Base-by-base conservation (phyloP, 1,140 invertebrate species). In the Tetragonula clypearis region DNA sequence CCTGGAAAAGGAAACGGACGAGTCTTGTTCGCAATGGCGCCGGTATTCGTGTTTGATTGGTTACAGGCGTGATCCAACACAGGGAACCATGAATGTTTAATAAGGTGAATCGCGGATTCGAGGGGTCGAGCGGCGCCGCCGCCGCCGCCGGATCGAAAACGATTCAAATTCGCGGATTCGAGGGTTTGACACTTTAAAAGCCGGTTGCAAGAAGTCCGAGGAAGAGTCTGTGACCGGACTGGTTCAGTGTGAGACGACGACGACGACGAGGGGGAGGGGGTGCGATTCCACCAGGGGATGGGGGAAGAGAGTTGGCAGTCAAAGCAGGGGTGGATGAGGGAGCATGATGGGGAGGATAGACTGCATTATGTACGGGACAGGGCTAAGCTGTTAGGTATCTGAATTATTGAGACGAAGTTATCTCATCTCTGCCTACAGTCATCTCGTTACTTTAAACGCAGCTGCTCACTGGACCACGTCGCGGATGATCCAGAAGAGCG, bases 301-400 rank as follows among this genome's bases (percentile, higher is more conserved):
- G 35, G 11, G 73, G 73, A 55, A 66, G 68, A 78, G 85, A 84
- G 87, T 82, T 75, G 86, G 83, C 80, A 90, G 89, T 90, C 89
- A 90, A 90, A 90, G 86, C 80, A 83, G 77, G 82, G 80, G 73
- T 23, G 79, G 66, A 76, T 60, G 86, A 82, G 76, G 84, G 74
- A 86, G 82, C 87, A 85, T 89, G 90, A 91, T 78, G 92, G 90
- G 88, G 92, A 89, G 91, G 88, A 91, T 90, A 90, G 92, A 91
- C 94, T 94, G 89, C 94, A 95, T 95, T 94, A 95, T 95, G 93
- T 93, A 95, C 92, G 92, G 93, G 93, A 94, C 94, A 95, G 92
- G 93, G 92, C 94, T 94, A 95, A 94, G 94, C 94, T 95, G 93
- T 95, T 95, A 94, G 93, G 91, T 93, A 84, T 79, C 91, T 95